Evolutionary conservation across 2,113 vertebrate species (phyloP).

Genomic region (Phyllostomus discolor): DNA sequence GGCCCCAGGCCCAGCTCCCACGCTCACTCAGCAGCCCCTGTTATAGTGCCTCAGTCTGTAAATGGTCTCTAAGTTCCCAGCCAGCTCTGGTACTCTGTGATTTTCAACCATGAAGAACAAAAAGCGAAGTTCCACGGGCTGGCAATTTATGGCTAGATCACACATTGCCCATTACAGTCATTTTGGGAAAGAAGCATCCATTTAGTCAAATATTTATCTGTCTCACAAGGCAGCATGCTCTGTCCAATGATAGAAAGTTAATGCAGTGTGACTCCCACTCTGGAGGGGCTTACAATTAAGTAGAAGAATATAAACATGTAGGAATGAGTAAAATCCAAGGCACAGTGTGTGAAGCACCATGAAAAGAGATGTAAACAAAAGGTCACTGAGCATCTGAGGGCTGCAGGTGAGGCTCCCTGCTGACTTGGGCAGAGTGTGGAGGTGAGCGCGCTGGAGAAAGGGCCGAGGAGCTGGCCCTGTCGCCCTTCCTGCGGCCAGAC

Average conservation of each 20-base stretch:
- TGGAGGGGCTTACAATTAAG: not conserved
- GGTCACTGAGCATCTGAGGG: not conserved
- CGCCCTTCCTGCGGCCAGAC: not conserved
- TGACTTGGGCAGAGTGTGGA: accelerated
- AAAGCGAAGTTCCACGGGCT: not conserved
- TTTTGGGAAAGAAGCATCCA: not conserved
- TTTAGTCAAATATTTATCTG: not conserved
- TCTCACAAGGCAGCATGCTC: not conserved
- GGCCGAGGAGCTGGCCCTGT: accelerated
- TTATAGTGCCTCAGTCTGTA: not conserved
- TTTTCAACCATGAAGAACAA: not conserved
- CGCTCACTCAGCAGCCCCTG: not conserved
- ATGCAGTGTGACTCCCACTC: not conserved
- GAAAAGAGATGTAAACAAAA: not conserved
- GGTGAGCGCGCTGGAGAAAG: not conserved
- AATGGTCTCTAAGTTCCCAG: not conserved
- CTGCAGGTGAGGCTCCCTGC: accelerated
- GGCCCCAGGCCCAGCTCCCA: not conserved
- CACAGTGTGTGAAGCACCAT: not conserved
- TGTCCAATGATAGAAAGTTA: not conserved
- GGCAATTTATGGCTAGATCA: not conserved
- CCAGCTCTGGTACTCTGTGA: not conserved
- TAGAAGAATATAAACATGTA: not conserved
- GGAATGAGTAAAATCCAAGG: not conserved
- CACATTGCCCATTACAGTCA: too few relatives aligned